A percentile compares a stretch with the other conserved stretches of the same genome.
phyloP scores from a whole-genome alignment of 2,888 invertebrate genomes.

The Dasysyrphus tricinctus region DNA sequence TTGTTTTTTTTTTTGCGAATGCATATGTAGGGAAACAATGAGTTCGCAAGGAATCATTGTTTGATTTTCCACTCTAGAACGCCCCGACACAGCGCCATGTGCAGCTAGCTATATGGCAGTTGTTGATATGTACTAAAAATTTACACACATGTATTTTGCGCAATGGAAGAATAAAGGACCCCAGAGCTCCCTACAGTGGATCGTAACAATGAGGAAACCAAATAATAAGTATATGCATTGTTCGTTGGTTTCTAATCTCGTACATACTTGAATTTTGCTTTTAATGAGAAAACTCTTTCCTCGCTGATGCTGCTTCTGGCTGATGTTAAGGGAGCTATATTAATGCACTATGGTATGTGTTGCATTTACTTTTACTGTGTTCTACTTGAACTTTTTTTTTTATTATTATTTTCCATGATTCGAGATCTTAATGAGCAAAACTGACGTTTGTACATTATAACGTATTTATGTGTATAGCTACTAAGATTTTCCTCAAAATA shows the following conservation, averaged over 20 bases:
- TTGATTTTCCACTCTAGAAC: slow-evolving; percentile 74
- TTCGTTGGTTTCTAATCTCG: slow-evolving; percentile 73
- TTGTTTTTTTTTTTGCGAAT: slow-evolving; percentile 50
- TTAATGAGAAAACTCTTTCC: slow-evolving; percentile 73
- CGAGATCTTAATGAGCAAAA: slow-evolving; percentile 58
- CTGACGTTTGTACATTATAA: slow-evolving; percentile 11
- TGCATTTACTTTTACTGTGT: slow-evolving; percentile 54
- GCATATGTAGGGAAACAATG: slow-evolving; percentile 64
- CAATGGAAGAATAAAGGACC: slow-evolving; percentile 60
- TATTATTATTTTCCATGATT: slow-evolving; percentile 32
- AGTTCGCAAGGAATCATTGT: slow-evolving; percentile 66
- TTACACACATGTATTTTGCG: slow-evolving; percentile 43
- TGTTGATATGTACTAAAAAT: slow-evolving; percentile 39
- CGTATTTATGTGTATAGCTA: not conserved
- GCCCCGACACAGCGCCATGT: slow-evolving; percentile 51
- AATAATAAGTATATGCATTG: slow-evolving; percentile 73
- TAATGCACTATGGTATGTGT: slow-evolving; percentile 40
- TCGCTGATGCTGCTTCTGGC: slow-evolving; percentile 38
- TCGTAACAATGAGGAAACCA: slow-evolving; percentile 74
- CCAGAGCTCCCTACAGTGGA: slow-evolving; percentile 52
- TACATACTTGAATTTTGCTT: slow-evolving; percentile 73
- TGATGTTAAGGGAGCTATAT: slow-evolving; percentile 48
- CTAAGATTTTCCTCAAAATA: not conserved
- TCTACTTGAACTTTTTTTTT: slow-evolving; percentile 43
- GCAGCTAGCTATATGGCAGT: slow-evolving; percentile 27